A percentile compares a stretch with the other conserved stretches of the same genome.
phyloP scores from a whole-genome alignment of 2,888 invertebrate species.

The Stegana nigrithorax region DNA sequence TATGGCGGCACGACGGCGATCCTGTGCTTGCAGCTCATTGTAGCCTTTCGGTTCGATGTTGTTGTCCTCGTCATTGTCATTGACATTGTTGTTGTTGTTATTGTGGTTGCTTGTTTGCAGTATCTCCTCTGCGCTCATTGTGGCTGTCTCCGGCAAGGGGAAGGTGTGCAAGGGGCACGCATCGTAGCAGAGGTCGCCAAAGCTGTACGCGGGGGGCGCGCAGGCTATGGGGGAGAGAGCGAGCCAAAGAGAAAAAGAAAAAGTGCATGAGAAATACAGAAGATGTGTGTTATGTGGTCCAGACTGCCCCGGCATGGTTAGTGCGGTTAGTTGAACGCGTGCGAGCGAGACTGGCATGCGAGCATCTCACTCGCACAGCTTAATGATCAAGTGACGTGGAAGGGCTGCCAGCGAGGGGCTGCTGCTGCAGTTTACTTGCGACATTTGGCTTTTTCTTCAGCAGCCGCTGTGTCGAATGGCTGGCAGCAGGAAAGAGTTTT shows the following conservation, averaged over 20 bases:
- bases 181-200: constrained; percentile 62
- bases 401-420: too few species aligned
- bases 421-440: too few species aligned
- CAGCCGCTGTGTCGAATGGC: too few species aligned
- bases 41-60: constrained; percentile 18
- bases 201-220: constrained; percentile 56
- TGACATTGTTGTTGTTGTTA: background rate
- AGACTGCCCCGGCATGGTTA: too few species aligned
- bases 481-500: too few species aligned
- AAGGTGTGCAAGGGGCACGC: constrained; percentile 63
- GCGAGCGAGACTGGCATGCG: too few species aligned
- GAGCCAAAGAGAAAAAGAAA: background rate
- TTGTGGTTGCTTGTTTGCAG: background rate
- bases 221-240: constrained; percentile 52
- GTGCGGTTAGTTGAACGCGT: too few species aligned
- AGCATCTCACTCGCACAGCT: too few species aligned
- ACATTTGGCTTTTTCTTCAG: too few species aligned
- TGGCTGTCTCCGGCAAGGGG: constrained; percentile 1
- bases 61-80: constrained; percentile 29
- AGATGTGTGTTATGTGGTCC: too few species aligned
- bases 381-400: too few species aligned
- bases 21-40: background rate
- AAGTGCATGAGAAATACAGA: background rate
- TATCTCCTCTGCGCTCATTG: background rate
- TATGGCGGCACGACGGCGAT: constrained; percentile 2